Conservation (phyloP, 2,888 invertebrate genomes). For the Noctua comes region DNA sequence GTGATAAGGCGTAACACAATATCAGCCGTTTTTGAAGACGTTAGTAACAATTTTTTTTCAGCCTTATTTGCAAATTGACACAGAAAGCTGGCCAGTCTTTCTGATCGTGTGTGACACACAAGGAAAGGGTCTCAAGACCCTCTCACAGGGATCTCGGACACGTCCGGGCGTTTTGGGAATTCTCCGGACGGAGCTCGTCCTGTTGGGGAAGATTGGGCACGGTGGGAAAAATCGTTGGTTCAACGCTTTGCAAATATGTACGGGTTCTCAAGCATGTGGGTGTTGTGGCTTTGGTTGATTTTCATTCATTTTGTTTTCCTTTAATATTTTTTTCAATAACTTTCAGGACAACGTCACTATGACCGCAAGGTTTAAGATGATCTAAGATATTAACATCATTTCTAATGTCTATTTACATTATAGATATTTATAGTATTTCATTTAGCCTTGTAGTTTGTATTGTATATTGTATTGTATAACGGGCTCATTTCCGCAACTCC, state of each 20-base stretch:
- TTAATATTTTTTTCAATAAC: not conserved
- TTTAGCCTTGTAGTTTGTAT: too few species aligned
- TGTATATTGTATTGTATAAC: too few species aligned
- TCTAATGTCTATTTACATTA: too few species aligned
- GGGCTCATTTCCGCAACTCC: too few species aligned
- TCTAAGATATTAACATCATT: not conserved
- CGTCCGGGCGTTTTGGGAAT: slow-evolving; percentile 81
- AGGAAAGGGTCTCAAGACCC: slow-evolving; percentile 75
- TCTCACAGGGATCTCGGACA: slow-evolving; percentile 74
- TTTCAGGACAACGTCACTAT: not conserved
- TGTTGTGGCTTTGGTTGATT: slow-evolving; percentile 14
- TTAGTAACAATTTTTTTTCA: not conserved
- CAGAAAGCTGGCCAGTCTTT: slow-evolving; percentile 25
- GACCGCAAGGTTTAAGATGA: not conserved
- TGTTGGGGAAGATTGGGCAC: slow-evolving; percentile 73
- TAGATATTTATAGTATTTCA: too few species aligned
- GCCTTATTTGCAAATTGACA: not conserved
- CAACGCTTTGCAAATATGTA: slow-evolving; percentile 62
- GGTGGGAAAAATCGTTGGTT: slow-evolving; percentile 71
- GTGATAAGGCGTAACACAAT: not conserved
- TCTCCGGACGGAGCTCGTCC: slow-evolving; percentile 75
- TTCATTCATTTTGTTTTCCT: not conserved
- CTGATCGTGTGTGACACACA: slow-evolving; percentile 68
- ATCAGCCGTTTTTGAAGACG: not conserved
- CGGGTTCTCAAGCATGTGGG: slow-evolving; percentile 17